Conservation (phyloP, 2,888 invertebrate species). For the Dasypogon diadema region DNA sequence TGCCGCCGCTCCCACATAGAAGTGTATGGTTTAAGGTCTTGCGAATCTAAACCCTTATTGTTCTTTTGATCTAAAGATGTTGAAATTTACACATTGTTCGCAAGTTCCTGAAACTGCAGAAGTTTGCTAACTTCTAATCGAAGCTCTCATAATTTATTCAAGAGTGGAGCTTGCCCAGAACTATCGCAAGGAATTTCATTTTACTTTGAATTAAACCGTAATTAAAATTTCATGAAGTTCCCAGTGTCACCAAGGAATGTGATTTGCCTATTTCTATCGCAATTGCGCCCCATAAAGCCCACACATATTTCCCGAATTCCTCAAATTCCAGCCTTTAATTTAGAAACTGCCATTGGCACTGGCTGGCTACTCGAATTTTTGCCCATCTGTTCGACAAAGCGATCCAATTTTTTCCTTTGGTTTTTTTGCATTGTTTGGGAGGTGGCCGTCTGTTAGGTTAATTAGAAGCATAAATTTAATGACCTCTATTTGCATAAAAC, state of each 20-base stretch:
- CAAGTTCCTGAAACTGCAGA: conserved; percentile 23
- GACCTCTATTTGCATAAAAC: conserved; percentile 46
- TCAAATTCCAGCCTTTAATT: conserved; percentile 27
- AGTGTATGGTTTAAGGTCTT: too few species aligned
- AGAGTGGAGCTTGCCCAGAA: not conserved
- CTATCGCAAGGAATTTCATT: conserved; percentile 40
- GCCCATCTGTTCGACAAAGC: not conserved
- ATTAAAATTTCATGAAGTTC: conserved; percentile 45
- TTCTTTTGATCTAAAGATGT: conserved; percentile 2
- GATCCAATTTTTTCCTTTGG: not conserved
- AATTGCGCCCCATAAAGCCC: not conserved
- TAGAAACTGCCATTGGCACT: not conserved
- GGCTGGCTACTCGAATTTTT: not conserved
- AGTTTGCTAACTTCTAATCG: conserved; percentile 25
- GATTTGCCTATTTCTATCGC: conserved; percentile 44
- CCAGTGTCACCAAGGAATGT: conserved; percentile 30
- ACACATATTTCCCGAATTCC: conserved; percentile 29
- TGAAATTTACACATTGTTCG: conserved; percentile 27
- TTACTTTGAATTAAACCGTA: conserved; percentile 36
- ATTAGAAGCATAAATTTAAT: conserved; percentile 49
- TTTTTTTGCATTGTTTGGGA: conserved; percentile 2
- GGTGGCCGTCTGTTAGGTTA: conserved; percentile 21
- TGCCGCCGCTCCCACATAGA: too few species aligned
- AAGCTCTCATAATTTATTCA: conserved; percentile 31
- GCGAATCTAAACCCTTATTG: conserved; percentile 7